Percentiles rank a stretch among this genome's conserved stretches.
Evolutionary conservation across 2,888 invertebrate genomes (phyloP).

Genomic region (Acleris cristana): DNA sequence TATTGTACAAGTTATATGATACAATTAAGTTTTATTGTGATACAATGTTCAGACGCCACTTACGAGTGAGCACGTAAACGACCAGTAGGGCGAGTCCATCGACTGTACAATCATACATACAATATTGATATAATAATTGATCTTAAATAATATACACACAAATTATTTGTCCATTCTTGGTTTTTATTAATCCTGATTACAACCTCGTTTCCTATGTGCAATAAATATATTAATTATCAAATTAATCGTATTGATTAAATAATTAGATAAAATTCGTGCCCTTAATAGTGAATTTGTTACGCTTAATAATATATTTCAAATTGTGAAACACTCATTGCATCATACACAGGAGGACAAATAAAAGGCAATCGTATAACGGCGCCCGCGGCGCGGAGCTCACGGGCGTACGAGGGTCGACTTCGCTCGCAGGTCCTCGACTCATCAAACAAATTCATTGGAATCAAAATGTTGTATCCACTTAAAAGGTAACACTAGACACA

Average conservation of each 20-base stretch:
- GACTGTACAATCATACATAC: slow-evolving; percentile 75
- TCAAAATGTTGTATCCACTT: slow-evolving; percentile 46
- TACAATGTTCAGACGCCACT: slow-evolving; percentile 61
- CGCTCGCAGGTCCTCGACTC: slow-evolving; percentile 17
- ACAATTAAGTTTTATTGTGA: slow-evolving; percentile 76
- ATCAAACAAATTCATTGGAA: slow-evolving; percentile 36
- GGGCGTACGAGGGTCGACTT: slow-evolving; percentile 9
- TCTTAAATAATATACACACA: slow-evolving; percentile 81
- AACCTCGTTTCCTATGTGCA: slow-evolving; percentile 82
- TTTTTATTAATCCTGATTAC: slow-evolving; percentile 74
- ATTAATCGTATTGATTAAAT: slow-evolving; percentile 61
- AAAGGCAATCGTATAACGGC: slow-evolving; percentile 40
- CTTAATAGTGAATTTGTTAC: slow-evolving; percentile 70
- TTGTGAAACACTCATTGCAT: slow-evolving; percentile 55
- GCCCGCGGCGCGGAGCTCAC: neutral
- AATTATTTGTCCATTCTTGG: slow-evolving; percentile 79
- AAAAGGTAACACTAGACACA: slow-evolving; percentile 65
- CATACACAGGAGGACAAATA: slow-evolving; percentile 49
- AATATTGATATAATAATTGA: slow-evolving; percentile 67
- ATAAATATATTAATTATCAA: slow-evolving; percentile 70
- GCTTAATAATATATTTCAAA: slow-evolving; percentile 58
- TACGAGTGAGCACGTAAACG: slow-evolving; percentile 61
- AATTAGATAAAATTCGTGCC: slow-evolving; percentile 71
- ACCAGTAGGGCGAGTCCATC: slow-evolving; percentile 60
- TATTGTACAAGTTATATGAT: slow-evolving; percentile 83